Evolutionary conservation across 2,888 invertebrate genomes (phyloP).

Genomic region (Yponomeuta sedellus): DNA sequence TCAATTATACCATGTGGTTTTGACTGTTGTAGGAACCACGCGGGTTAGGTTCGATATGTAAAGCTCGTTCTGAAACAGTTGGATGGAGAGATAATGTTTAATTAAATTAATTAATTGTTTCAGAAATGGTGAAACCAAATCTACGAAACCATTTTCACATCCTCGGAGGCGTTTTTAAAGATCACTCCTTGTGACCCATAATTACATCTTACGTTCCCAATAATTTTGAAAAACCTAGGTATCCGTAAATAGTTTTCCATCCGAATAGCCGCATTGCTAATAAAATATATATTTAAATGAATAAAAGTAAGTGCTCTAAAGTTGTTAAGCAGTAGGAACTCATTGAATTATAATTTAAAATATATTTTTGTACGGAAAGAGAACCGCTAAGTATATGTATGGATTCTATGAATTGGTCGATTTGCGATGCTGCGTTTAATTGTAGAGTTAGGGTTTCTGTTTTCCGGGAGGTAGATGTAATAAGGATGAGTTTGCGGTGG

Average conservation of each 20-base stretch:
- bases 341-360: background rate
- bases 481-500: background rate
- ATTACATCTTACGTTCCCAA: conserved; percentile 31
- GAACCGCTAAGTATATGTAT: background rate
- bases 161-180: conserved; percentile 53
- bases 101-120: conserved; percentile 31
- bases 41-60: background rate
- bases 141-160: conserved; percentile 44
- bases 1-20: conserved; percentile 44
- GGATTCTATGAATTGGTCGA: conserved; percentile 5
- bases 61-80: no score
- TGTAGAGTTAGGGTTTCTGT: background rate
- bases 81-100: no score
- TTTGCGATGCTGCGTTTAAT: background rate
- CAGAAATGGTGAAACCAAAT: conserved; percentile 71
- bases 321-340: background rate
- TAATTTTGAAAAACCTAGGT: conserved; percentile 29
- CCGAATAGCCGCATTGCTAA: background rate
- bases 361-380: conserved; percentile 3
- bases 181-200: conserved; percentile 63
- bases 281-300: background rate
- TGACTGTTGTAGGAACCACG: background rate
- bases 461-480: background rate
- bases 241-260: conserved; percentile 28
- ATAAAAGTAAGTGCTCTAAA: no score